Base-by-base conservation (phyloP, 2,113 vertebrate genomes). In the Anolis carolinensis region DNA sequence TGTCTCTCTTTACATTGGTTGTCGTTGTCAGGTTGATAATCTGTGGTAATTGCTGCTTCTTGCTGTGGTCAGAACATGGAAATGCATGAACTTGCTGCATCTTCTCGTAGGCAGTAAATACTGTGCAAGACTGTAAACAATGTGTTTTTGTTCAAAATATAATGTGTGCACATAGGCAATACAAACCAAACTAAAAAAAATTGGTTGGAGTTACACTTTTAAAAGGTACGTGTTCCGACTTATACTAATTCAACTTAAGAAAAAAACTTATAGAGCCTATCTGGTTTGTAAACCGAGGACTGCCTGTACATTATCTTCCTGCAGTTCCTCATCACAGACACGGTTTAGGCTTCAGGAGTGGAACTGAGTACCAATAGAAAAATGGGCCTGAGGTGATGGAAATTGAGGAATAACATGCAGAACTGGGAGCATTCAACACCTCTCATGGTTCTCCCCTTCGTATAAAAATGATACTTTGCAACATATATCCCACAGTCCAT, bases 31-130 rank as follows among this genome's bases (percentile, higher is more conserved):
- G 95, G 95, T 95, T 95, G 97, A 97, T 97, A 97, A 98, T 98
- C 97, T 97, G 95, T 94, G 87, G 92, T 95, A 97, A 97, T 97
- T 96, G 97, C 97, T 97, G 96, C 96, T 96, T 97, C 97, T 96
- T 89, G 97, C 94, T 95, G 93, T 86, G 85, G 96, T 95, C 96
- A 93, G 94, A 90, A 84, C 9, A 48, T 76, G 75, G 65, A 88
- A 93, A 92, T 77, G 82, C 86, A 82, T 90, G 68, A 88, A 75
- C 68, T 90, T 86, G 76, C 71, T 90, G 72, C 75, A n/a, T 92
- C 91, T 87, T 81, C 2, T 0, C 78, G 39, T 84, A 81, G 86
- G 86, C 0, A 0, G 4, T 83, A 83, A 79, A 87, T 0, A 3
- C 50, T 59, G 74, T n/a, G 81, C 70, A 50, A 14, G 36, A 27